Conservation (phyloP, 2,113 vertebrate species). For the Phrynosoma platyrhinos region DNA sequence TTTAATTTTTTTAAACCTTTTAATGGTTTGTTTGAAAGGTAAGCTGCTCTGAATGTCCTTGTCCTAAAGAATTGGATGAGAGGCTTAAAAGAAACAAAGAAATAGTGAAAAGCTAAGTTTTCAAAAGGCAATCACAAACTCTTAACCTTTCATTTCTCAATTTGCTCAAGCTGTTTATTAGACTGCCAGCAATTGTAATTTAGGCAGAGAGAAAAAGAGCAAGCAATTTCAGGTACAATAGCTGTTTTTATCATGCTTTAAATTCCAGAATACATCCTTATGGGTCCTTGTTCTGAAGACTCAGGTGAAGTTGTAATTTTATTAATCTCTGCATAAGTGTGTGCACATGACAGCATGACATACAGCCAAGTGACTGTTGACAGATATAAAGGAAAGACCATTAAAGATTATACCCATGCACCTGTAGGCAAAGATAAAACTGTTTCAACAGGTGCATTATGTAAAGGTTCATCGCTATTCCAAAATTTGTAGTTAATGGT, state of each 20-base stretch:
- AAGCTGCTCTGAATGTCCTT: neutral
- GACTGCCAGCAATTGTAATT: accelerated
- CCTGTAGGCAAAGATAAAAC: neutral
- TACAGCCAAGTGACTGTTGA: neutral
- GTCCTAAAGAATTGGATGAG: neutral
- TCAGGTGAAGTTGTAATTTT: neutral
- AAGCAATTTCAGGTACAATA: slow-evolving; percentile 27
- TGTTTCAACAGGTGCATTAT: neutral
- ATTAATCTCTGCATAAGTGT: neutral
- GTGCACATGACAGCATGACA: neutral
- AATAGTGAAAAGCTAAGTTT: neutral
- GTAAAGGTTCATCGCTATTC: neutral
- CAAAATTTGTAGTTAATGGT: slow-evolving; percentile 28
- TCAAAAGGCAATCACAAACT: neutral
- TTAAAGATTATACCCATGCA: neutral
- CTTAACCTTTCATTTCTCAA: slow-evolving; percentile 27
- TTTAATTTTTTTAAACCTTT: neutral
- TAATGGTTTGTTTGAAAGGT: neutral
- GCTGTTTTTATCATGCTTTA: neutral
- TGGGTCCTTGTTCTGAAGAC: neutral
- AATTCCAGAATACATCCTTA: neutral
- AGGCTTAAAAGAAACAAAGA: neutral
- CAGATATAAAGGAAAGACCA: neutral
- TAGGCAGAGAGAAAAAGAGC: neutral
- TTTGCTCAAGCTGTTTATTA: slow-evolving; percentile 50